A percentile compares a stretch with the other conserved stretches of the same genome.
Conservation (phyloP, 2,888 invertebrate species). For the Cremastobaeus sp. region DNA sequence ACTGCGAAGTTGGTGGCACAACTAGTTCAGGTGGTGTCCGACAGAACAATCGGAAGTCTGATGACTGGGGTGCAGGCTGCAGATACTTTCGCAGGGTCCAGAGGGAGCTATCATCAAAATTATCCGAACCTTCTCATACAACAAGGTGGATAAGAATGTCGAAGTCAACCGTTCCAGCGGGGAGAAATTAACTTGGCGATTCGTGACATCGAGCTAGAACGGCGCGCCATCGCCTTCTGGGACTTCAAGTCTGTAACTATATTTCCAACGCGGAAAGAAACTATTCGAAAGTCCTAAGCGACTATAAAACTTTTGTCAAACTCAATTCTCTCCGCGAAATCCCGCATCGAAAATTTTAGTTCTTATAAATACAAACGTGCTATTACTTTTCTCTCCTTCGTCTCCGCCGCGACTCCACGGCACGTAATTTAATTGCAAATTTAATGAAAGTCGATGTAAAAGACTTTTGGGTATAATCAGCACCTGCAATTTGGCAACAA, state of each 20-base stretch:
- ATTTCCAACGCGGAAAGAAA: constrained; percentile 63
- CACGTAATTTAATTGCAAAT: constrained; percentile 4
- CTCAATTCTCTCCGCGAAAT: constrained; percentile 55
- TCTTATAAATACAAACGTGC: constrained; percentile 48
- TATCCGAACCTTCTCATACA: constrained; percentile 83
- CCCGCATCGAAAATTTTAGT: constrained; percentile 46
- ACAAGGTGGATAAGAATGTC: constrained; percentile 82
- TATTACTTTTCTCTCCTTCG: neutral
- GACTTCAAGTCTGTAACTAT: constrained; percentile 64
- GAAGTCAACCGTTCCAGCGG: constrained; percentile 77
- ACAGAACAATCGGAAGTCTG: constrained; percentile 79
- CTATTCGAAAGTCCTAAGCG: constrained; percentile 72
- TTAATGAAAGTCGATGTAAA: neutral
- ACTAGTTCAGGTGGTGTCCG: constrained; percentile 78
- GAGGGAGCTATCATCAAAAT: constrained; percentile 83
- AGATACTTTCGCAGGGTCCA: constrained; percentile 83
- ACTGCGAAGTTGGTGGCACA: constrained; percentile 82
- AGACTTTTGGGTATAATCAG: too few species aligned
- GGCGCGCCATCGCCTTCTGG: constrained; percentile 81
- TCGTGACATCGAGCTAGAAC: constrained; percentile 84
- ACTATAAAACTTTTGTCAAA: constrained; percentile 61
- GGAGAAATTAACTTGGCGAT: constrained; percentile 80
- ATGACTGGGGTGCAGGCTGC: constrained; percentile 84
- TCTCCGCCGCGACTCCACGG: neutral
- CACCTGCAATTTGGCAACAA: too few species aligned